phyloP scores from a whole-genome alignment of 2,797 vertebrate genomes.

The Hoplostethus atlanticus region DNA sequence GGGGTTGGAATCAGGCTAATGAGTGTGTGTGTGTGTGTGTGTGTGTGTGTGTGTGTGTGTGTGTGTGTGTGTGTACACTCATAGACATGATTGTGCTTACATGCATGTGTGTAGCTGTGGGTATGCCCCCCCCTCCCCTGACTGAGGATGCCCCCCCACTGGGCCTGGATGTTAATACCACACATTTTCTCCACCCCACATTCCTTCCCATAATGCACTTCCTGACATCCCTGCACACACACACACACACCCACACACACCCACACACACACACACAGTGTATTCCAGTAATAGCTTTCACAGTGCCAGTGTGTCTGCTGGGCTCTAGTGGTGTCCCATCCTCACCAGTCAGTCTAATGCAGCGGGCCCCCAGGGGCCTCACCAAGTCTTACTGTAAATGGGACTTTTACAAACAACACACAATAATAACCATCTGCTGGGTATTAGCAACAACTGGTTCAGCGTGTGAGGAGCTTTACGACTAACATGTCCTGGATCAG shows the following conservation, averaged over 20 bases:
- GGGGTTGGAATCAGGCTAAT: background rate
- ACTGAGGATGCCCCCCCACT: slow-evolving; percentile 18
- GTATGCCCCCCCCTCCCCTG: background rate
- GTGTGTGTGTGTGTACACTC: too few relatives aligned
- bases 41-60: slow-evolving; percentile 6
- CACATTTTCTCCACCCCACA: slow-evolving; percentile 60
- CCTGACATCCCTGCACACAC: slow-evolving; percentile 24
- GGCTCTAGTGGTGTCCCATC: slow-evolving; percentile 24
- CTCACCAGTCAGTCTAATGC: slow-evolving; percentile 5
- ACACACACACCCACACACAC: background rate
- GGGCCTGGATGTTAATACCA: slow-evolving; percentile 52
- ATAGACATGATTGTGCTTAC: too few relatives aligned
- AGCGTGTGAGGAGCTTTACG: background rate
- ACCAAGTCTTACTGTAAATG: background rate
- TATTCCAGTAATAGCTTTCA: slow-evolving; percentile 54
- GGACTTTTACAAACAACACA: background rate
- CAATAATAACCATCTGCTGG: background rate
- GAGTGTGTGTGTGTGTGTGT: background rate
- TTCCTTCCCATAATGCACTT: slow-evolving; percentile 68
- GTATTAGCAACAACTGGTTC: background rate
- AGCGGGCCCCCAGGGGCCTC: too few relatives aligned
- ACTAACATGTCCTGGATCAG: too few relatives aligned
- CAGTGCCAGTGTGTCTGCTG: slow-evolving; percentile 51
- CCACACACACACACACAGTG: slow-evolving; percentile 12
- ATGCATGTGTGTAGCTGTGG: background rate